Conservation (phyloP, 2,888 invertebrate genomes). For the Tinea pellionella region DNA sequence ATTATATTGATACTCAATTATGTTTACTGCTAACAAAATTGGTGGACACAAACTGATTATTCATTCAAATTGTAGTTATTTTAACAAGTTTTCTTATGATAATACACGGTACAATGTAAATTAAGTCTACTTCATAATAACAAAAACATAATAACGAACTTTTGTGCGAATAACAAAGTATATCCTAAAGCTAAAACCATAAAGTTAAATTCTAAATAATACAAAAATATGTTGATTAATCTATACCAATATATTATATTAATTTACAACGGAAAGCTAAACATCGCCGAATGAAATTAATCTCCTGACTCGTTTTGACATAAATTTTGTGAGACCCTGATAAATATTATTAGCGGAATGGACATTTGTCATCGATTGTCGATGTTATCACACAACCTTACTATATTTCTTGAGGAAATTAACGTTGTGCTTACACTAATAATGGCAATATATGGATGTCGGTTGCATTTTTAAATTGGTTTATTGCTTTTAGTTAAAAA, state of each 20-base stretch:
- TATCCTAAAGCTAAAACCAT: neutral
- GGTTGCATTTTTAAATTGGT: neutral
- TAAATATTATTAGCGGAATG: constrained; percentile 32
- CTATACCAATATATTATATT: constrained; percentile 26
- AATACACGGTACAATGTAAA: neutral
- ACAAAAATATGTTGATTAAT: neutral
- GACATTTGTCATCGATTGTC: constrained; percentile 36
- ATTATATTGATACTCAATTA: neutral
- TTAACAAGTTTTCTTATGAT: neutral
- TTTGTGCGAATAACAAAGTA: neutral
- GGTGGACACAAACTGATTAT: neutral
- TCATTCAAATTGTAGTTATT: neutral
- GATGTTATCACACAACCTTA: constrained; percentile 18
- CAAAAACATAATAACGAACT: no score
- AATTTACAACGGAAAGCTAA: constrained; percentile 34
- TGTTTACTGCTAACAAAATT: neutral
- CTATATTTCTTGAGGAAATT: constrained; percentile 10
- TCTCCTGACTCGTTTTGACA: constrained; percentile 33
- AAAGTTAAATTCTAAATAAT: neutral
- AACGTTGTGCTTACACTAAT: neutral
- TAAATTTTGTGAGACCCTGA: constrained; percentile 44
- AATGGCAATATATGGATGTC: neutral
- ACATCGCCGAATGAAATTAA: constrained; percentile 44
- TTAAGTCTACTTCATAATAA: neutral
- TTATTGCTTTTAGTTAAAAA: neutral